Evolutionary conservation across 1,140 invertebrate genomes (phyloP).

Genomic region (Ridgeia piscesae): DNA sequence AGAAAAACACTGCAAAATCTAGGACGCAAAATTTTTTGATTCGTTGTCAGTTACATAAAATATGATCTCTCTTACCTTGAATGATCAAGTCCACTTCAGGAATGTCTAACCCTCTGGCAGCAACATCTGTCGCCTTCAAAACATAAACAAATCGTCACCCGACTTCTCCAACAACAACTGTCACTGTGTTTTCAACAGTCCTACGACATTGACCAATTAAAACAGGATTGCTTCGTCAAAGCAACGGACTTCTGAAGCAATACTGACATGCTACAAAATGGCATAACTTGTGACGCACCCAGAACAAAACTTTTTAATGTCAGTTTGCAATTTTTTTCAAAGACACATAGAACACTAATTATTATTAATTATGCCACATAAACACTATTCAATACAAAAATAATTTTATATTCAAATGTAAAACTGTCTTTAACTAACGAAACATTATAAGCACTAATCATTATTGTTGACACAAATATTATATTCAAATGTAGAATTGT

Average conservation of each 20-base stretch:
- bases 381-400: no score
- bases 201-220: neutral
- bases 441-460: no score
- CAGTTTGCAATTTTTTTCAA: no score
- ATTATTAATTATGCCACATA: no score
- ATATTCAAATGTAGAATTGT: neutral
- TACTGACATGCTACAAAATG: neutral
- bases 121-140: constrained; percentile 79
- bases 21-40: neutral
- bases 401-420: no score
- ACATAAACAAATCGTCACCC: neutral
- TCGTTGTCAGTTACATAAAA: neutral
- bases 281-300: neutral
- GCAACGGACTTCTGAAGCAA: neutral
- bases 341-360: no score
- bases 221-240: neutral
- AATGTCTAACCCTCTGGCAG: constrained; percentile 95
- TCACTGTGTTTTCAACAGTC: neutral
- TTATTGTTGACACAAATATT: no score
- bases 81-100: constrained; percentile 98
- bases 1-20: neutral
- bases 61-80: constrained; percentile 74
- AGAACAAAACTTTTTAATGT: neutral
- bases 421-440: no score
- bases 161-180: neutral